Conservation (phyloP, 1,140 invertebrate species). For the Papilio helenus region DNA sequence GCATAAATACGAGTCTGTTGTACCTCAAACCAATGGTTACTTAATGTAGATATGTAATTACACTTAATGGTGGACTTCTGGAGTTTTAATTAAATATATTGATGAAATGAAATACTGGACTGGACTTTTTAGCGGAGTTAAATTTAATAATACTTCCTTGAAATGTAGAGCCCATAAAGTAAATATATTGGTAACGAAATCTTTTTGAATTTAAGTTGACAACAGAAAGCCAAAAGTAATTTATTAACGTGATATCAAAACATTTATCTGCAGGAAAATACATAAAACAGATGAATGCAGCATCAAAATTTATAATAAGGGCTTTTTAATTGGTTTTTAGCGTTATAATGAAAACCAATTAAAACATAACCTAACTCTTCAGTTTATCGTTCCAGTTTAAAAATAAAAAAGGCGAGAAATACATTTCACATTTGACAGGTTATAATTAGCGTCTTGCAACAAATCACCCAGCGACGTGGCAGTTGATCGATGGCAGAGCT, state of each 20-base stretch:
- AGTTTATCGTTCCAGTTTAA: background rate
- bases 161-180: background rate
- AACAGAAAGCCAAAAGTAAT: background rate
- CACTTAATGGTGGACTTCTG: background rate
- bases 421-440: conserved; percentile 35
- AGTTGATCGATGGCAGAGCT: conserved; percentile 43
- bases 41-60: background rate
- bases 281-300: background rate
- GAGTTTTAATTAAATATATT: background rate
- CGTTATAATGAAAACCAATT: conserved; percentile 4
- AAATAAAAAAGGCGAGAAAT: conserved; percentile 32
- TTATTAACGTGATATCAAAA: background rate
- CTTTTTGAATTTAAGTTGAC: background rate
- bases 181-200: background rate
- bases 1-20: background rate
- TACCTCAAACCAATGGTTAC: background rate
- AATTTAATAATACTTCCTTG: background rate
- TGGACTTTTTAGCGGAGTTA: background rate
- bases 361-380: conserved; percentile 8
- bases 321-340: background rate
- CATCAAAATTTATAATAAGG: background rate
- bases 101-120: background rate
- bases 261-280: background rate
- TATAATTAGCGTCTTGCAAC: conserved; percentile 35
- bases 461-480: conserved; percentile 36